A percentile compares a stretch with the other conserved stretches of the same genome.
Evolutionary conservation across 2,113 vertebrate genomes (phyloP).

Genomic region (Apodemus speciosus): DNA sequence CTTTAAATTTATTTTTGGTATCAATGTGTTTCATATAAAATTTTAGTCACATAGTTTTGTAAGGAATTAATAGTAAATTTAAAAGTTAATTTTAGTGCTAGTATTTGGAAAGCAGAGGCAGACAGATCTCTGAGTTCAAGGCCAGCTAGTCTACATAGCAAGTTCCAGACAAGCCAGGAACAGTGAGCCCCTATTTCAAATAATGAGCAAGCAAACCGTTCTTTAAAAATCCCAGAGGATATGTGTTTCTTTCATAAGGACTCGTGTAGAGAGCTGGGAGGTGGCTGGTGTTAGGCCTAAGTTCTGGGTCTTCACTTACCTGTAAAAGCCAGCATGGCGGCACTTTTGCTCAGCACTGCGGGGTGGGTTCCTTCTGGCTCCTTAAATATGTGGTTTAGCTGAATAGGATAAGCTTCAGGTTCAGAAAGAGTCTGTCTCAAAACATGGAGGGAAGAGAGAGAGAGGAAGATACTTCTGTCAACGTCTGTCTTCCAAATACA

Average conservation of each 20-base stretch:
- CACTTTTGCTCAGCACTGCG: neutral
- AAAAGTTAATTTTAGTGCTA: conserved; percentile 49
- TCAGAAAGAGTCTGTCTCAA: neutral
- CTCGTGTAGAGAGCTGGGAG: neutral
- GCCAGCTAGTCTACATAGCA: neutral
- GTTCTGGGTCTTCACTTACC: neutral
- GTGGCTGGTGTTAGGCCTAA: neutral
- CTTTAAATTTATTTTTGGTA: conserved; percentile 44
- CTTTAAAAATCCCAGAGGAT: neutral
- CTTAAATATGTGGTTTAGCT: neutral
- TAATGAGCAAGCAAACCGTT: neutral
- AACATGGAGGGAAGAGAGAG: neutral
- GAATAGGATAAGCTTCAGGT: neutral
- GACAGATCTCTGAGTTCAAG: neutral
- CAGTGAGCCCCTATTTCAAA: neutral
- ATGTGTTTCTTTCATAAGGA: conserved; percentile 2
- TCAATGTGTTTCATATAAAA: conserved; percentile 36
- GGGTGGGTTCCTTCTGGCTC: neutral
- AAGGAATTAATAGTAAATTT: conserved; percentile 52
- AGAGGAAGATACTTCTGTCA: neutral
- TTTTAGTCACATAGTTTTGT: conserved; percentile 35
- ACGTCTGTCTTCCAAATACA: neutral
- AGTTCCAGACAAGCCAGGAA: neutral
- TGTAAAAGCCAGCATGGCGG: neutral
- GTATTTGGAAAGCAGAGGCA: neutral